phyloP scores from a whole-genome alignment of 2,888 invertebrate species.

The Nomada fabriciana region DNA sequence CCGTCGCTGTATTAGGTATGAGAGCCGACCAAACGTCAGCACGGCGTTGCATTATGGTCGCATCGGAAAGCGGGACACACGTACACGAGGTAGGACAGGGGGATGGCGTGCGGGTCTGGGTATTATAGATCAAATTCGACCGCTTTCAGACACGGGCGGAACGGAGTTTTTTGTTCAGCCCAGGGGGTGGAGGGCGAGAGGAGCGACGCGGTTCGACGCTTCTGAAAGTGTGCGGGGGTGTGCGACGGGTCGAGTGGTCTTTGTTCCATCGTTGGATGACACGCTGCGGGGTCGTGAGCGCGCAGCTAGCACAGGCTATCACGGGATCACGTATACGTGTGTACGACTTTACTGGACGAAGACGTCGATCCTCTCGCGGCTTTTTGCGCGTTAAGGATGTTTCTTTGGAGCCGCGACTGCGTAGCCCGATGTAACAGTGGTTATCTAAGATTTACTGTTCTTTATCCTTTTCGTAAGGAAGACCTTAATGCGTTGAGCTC shows the following conservation, averaged over 20 bases:
- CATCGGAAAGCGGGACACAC: conserved; percentile 53
- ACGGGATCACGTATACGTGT: conserved; percentile 3
- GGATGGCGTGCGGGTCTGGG: not conserved
- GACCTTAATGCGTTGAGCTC: no score
- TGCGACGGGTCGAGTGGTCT: conserved; percentile 72
- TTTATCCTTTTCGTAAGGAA: not conserved
- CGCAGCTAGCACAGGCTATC: not conserved
- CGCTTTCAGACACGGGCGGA: conserved; percentile 52
- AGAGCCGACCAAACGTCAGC: conserved; percentile 58
- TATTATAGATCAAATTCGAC: conserved; percentile 62
- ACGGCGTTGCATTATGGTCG: conserved; percentile 58
- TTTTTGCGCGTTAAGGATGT: conserved; percentile 32
- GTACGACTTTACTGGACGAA: conserved; percentile 1
- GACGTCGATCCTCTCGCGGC: conserved; percentile 10
- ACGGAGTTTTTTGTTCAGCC: conserved; percentile 48
- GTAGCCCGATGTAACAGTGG: not conserved
- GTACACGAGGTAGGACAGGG: not conserved
- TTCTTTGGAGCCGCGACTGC: conserved; percentile 26
- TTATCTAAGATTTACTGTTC: not conserved
- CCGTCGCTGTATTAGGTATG: conserved; percentile 43
- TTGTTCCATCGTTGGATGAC: conserved; percentile 73
- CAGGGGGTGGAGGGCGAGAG: not conserved
- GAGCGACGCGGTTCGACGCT: conserved; percentile 67
- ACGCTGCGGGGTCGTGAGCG: conserved; percentile 39
- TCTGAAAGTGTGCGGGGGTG: conserved; percentile 71